Conservation (phyloP, 2,113 vertebrate species). For the Vulpes ferrilata region DNA sequence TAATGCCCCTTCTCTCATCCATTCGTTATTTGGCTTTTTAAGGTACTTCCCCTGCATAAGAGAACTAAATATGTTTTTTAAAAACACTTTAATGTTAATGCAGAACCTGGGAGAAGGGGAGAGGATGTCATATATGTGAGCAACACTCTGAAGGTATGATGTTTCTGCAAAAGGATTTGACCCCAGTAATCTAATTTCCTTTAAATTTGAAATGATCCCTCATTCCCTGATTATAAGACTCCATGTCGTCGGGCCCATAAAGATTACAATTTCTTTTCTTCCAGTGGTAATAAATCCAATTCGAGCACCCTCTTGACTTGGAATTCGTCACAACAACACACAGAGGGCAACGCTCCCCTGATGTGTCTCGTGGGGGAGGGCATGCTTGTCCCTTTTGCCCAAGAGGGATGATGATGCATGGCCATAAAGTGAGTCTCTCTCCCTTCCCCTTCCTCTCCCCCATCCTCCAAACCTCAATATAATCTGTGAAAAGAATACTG, state of each 20-base stretch:
- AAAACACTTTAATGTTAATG: conserved; percentile 86
- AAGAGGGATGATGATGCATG: conserved; percentile 78
- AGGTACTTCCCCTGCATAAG: conserved; percentile 69
- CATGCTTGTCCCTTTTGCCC: conserved; percentile 64
- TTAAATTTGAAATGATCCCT: conserved; percentile 89
- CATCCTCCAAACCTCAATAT: conserved; percentile 74
- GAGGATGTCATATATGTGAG: conserved; percentile 77
- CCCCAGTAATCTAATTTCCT: conserved; percentile 89
- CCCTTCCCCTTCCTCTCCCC: conserved; percentile 64
- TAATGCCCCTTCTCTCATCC: neutral
- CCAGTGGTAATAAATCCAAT: conserved; percentile 88
- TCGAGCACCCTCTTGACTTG: conserved; percentile 87
- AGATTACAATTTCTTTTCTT: conserved; percentile 88
- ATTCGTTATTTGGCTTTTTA: conserved; percentile 69
- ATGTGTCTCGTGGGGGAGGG: conserved; percentile 72
- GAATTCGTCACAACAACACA: conserved; percentile 86
- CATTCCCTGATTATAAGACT: conserved; percentile 87
- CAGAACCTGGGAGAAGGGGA: conserved; percentile 74
- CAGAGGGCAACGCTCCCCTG: conserved; percentile 80
- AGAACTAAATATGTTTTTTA: conserved; percentile 80
- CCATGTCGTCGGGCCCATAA: conserved; percentile 85
- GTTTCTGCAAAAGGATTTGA: conserved; percentile 86
- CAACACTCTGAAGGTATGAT: conserved; percentile 74
- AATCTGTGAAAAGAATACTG: conserved; percentile 80
- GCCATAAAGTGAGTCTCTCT: conserved; percentile 68